phyloP scores from a whole-genome alignment of 2,797 vertebrate species.

The Okamejei kenojei region DNA sequence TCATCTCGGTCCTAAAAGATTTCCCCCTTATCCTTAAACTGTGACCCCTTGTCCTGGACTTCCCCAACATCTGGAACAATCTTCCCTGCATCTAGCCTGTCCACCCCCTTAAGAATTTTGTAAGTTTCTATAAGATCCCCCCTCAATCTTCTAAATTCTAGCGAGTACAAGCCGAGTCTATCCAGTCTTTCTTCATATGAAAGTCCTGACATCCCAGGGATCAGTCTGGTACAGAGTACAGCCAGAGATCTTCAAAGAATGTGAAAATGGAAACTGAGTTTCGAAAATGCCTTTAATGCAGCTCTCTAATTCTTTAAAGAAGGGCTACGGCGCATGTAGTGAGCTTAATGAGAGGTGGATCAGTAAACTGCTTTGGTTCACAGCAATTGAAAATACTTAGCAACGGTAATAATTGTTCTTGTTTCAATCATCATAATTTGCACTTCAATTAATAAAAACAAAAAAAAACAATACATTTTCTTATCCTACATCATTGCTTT shows the following conservation, averaged over 20 bases:
- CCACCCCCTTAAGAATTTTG: no score
- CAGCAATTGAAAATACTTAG: neutral
- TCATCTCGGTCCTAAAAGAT: no score
- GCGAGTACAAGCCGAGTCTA: no score
- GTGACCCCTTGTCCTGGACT: no score
- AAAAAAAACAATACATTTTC: neutral
- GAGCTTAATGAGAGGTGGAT: neutral
- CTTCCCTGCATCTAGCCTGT: no score
- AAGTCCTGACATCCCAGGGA: no score
- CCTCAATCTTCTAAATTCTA: no score
- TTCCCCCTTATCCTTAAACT: no score
- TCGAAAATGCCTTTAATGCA: neutral
- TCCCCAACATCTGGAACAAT: no score
- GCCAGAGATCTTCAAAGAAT: neutral
- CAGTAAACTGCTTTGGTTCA: neutral
- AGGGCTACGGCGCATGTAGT: neutral
- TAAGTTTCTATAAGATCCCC: no score
- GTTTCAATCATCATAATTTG: neutral
- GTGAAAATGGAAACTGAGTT: neutral
- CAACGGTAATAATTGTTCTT: neutral
- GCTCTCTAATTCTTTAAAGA: neutral
- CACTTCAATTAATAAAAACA: neutral
- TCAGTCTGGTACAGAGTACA: neutral
- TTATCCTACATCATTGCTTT: neutral
- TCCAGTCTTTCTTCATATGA: no score